Percentiles rank a stretch among this genome's conserved stretches.
phyloP scores from a whole-genome alignment of 1,140 invertebrate species.

The Drosophila mayri region DNA sequence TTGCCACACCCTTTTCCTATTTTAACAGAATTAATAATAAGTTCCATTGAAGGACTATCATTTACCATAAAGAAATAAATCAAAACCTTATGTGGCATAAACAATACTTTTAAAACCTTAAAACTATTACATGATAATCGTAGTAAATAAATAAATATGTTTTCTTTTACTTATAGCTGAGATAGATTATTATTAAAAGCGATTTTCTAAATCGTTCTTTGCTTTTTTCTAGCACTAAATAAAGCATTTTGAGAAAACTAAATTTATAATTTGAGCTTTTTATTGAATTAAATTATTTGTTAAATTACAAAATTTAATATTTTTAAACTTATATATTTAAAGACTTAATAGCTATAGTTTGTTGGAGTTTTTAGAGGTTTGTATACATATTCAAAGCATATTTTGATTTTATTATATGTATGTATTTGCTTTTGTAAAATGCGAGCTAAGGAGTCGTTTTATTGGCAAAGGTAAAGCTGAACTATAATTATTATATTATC shows the following conservation, averaged over 20 bases:
- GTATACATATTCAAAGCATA: neutral
- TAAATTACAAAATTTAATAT: neutral
- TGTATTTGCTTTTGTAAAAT: neutral
- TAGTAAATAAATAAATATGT: slow-evolving; percentile 18
- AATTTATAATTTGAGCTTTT: too few relatives aligned
- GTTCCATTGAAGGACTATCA: slow-evolving; percentile 12
- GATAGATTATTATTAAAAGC: neutral
- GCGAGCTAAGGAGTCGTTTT: neutral
- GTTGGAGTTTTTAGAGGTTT: neutral
- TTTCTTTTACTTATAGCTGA: slow-evolving; percentile 8
- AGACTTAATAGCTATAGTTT: too few relatives aligned
- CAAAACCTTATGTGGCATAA: slow-evolving; percentile 36
- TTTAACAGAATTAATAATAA: slow-evolving; percentile 9
- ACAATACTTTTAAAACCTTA: slow-evolving; percentile 31
- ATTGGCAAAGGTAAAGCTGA: too few relatives aligned
- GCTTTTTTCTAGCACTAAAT: slow-evolving; percentile 4
- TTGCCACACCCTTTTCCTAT: slow-evolving; percentile 7
- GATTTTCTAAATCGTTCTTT: neutral
- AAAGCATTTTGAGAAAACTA: slow-evolving; percentile 3
- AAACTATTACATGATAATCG: slow-evolving; percentile 18
- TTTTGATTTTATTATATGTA: too few relatives aligned
- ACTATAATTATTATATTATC: too few relatives aligned
- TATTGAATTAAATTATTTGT: neutral
- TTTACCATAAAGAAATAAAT: neutral
- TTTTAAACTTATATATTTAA: neutral